phyloP scores from a whole-genome alignment of 2,797 vertebrate genomes.

The Mormyrus proboscirostris region DNA sequence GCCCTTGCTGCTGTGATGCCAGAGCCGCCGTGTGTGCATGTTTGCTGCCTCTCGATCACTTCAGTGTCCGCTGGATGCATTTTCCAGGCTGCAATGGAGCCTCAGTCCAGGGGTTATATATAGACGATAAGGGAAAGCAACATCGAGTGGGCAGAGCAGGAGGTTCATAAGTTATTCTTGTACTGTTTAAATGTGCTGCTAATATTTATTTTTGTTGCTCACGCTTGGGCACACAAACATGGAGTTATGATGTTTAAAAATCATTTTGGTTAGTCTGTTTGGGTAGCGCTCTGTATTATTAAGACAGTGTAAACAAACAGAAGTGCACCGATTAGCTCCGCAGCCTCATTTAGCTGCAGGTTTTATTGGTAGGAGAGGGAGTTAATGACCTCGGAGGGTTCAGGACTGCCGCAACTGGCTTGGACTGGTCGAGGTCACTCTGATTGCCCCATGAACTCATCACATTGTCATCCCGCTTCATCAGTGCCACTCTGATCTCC shows the following conservation, averaged over 20 bases:
- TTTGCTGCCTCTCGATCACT: not conserved
- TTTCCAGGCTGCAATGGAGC: constrained; percentile 16
- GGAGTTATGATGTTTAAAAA: not conserved
- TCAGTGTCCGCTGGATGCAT: not conserved
- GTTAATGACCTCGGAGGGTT: not conserved
- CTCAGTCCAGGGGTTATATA: constrained; percentile 23
- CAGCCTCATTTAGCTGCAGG: constrained; percentile 1
- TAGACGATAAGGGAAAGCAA: constrained; percentile 23
- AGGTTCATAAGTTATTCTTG: constrained; percentile 3
- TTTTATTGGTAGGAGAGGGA: not conserved
- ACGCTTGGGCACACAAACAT: not conserved
- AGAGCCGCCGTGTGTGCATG: not conserved
- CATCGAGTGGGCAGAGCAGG: constrained; percentile 16
- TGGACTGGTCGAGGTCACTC: not conserved
- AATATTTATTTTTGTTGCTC: constrained; percentile 15
- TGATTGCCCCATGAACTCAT: constrained; percentile 15
- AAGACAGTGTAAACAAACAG: not conserved
- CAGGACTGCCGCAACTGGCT: not conserved
- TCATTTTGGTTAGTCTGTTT: constrained; percentile 1
- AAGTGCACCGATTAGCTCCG: not conserved
- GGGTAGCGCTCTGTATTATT: constrained; percentile 10
- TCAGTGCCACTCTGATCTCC: not conserved
- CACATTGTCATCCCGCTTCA: not conserved
- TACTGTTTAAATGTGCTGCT: not conserved
- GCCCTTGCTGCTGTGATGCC: not conserved